Evolutionary conservation across 2,113 vertebrate species (phyloP).

Genomic region (Apteryx mantelli): DNA sequence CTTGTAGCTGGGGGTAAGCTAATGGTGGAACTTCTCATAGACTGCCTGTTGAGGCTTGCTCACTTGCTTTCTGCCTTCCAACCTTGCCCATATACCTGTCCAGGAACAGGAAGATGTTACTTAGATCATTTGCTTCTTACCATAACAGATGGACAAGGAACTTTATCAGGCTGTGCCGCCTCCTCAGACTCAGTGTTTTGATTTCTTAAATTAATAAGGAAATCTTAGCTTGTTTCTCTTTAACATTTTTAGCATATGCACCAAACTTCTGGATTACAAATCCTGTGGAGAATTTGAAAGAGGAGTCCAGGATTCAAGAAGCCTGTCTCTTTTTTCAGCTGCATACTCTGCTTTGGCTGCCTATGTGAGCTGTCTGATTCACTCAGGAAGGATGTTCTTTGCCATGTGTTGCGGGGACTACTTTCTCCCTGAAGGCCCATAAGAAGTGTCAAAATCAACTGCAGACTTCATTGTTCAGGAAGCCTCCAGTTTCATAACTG

Average conservation of each 20-base stretch:
- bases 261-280: slow-evolving; percentile 18
- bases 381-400: slow-evolving; percentile 27
- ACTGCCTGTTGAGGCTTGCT: background rate
- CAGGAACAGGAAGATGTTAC: slow-evolving; percentile 18
- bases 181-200: background rate
- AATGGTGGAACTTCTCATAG: background rate
- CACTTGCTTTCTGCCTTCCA: background rate
- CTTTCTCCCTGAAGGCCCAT: background rate
- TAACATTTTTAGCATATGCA: background rate
- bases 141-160: background rate
- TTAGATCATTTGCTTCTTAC: background rate
- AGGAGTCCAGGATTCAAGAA: slow-evolving; percentile 19
- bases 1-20: background rate
- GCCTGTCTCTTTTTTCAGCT: slow-evolving; percentile 31
- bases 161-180: background rate
- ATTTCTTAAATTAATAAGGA: background rate
- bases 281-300: background rate
- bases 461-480: slow-evolving; percentile 8
- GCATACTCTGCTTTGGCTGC: background rate
- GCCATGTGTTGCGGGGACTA: background rate
- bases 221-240: slow-evolving; percentile 31
- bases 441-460: slow-evolving; percentile 3
- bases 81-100: background rate
- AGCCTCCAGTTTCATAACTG: background rate
- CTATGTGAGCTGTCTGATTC: background rate